Base-by-base conservation (phyloP, 2,113 vertebrate species). In the Bungarus multicinctus region DNA sequence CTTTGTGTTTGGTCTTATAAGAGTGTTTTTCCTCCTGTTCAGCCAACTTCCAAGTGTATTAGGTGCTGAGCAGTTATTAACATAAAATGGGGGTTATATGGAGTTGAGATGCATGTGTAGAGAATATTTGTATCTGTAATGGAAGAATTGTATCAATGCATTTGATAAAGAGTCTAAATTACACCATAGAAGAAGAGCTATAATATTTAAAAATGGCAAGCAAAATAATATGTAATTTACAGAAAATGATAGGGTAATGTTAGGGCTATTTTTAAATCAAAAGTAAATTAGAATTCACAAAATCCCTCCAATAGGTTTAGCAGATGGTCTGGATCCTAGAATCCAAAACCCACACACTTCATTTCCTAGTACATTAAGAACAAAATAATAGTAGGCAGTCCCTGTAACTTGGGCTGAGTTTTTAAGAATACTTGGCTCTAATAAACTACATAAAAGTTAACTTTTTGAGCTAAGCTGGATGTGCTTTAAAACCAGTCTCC, bases 201-300 rank as follows among this genome's bases (percentile, higher is more conserved):
- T 97, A 97, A 97, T 97, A 97, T 97, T 97, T 97, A 97, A 97
- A 97, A 97, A 97, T 96, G 97, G 96, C 96, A 96, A 97, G 95
- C 95, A 94, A 96, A 97, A 97, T 97, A 96, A 96, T 97, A 97
- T 97, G 96, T 97, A 97, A 97, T 97, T 97, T 97, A 95, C 96
- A 96, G 96, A 97, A 97, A 97, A 97, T 97, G 95, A 97, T 93
- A 97, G 97, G 97, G 97, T 97, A 97, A 96, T 95, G 96, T 94
- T 95, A 86, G 90, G 96, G 95, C 97, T 97, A 97, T 97, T 97
- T 97, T 97, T 97, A 97, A 97, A 97, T 96, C 96, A 91, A 95
- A 95, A 97, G 96, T 95, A 97, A 97, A 97, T 97, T 97, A 95
- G 96, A 97, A 97, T 97, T 97, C 91, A 96, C 85, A 87, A 88